phyloP scores from a whole-genome alignment of 2,888 invertebrate genomes.

The Erpobdella octoculata region DNA sequence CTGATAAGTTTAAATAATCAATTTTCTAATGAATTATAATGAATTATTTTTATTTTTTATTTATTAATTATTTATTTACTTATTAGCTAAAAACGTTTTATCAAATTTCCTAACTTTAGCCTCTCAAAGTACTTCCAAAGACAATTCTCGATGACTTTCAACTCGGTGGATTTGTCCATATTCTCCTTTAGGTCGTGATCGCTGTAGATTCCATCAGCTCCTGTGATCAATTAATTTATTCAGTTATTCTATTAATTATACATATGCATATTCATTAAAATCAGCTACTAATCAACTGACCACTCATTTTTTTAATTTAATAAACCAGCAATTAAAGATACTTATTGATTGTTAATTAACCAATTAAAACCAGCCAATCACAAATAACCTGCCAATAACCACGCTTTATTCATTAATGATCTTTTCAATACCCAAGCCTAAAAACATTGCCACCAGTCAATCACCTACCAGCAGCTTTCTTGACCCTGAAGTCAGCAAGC shows the following conservation, averaged over 20 bases:
- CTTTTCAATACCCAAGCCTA: neutral
- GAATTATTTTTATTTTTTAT: no score
- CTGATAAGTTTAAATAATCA: no score
- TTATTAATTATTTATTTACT: no score
- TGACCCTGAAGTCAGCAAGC: constrained; percentile 76
- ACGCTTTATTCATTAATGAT: no score
- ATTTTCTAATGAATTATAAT: no score
- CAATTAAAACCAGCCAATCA: neutral
- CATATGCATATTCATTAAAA: no score
- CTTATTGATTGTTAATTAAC: neutral
- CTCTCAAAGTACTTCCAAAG: constrained; percentile 66
- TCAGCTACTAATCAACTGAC: no score
- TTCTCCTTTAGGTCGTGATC: constrained; percentile 63
- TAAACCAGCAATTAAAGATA: no score
- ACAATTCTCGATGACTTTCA: constrained; percentile 66
- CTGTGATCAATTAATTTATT: constrained; percentile 49
- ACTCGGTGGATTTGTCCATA: constrained; percentile 64
- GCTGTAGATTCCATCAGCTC: constrained; percentile 79
- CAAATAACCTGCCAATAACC: no score
- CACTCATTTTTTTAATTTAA: no score
- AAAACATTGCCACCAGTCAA: neutral
- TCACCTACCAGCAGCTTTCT: constrained; percentile 63
- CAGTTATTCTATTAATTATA: neutral
- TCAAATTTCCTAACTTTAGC: constrained; percentile 35
- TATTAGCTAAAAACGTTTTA: no score